These are phyloP conservation scores for Colius striatus DNA, from an alignment of 2,113 vertebrate species.

Conservation along the genomic window DNA sequence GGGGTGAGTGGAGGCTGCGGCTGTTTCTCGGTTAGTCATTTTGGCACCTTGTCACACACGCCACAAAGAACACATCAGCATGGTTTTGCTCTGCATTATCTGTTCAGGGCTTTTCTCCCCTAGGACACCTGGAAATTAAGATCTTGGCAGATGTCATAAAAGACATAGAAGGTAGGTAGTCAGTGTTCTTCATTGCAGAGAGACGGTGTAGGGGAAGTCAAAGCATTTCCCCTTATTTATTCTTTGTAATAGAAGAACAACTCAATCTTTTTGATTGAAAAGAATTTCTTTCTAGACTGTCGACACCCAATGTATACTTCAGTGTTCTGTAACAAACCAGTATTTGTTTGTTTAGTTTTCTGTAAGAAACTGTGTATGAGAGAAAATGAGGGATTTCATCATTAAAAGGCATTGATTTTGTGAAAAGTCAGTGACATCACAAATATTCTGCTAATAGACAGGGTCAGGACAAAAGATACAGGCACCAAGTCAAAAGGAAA, in stretches of 20 bases:
- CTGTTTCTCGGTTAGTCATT: not conserved
- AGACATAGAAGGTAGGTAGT: not conserved
- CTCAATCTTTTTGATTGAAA: not conserved
- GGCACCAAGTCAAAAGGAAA: too few species aligned
- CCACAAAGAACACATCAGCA: not conserved
- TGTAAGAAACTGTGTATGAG: not conserved
- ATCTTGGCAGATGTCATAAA: not conserved
- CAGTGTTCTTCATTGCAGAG: not conserved
- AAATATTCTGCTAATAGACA: not conserved
- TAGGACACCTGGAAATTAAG: not conserved
- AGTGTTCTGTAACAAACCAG: not conserved
- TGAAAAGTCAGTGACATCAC: not conserved
- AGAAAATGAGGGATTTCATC: not conserved
- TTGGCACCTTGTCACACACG: not conserved
- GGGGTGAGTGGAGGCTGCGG: not conserved
- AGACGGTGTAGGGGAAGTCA: not conserved
- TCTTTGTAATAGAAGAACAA: not conserved
- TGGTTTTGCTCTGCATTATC: not conserved
- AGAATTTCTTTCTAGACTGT: not conserved
- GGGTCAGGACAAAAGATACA: too few species aligned
- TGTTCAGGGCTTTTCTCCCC: not conserved
- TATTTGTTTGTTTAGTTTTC: not conserved
- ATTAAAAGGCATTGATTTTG: not conserved
- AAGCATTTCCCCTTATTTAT: not conserved
- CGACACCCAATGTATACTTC: not conserved